These are phyloP conservation scores for Phylloscopus trochiloides DNA, from an alignment of 2,113 vertebrate species.

Conservation along the genomic window DNA sequence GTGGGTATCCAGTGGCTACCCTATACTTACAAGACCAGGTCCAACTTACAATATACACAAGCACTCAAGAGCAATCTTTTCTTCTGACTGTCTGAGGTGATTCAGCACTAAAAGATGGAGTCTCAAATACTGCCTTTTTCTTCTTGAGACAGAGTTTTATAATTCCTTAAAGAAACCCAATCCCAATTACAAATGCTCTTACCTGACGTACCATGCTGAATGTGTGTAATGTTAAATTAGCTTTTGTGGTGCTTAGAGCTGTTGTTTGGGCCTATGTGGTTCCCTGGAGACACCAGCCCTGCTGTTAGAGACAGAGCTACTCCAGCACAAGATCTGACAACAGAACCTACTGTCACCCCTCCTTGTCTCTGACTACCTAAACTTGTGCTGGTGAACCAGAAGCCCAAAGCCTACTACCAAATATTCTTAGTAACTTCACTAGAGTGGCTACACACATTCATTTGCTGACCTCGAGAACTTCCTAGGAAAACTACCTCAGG, in stretches of 20 bases:
- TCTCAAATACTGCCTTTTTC: neutral
- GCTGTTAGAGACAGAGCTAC: neutral
- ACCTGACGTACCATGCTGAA: fast-evolving
- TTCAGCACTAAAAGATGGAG: conserved; percentile 9
- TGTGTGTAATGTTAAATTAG: neutral
- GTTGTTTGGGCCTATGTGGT: neutral
- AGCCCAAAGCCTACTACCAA: neutral
- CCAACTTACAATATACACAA: neutral
- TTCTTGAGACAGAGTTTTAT: neutral
- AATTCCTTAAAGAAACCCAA: neutral
- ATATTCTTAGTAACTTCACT: neutral
- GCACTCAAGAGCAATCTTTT: neutral
- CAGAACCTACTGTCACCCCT: neutral
- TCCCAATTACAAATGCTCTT: neutral
- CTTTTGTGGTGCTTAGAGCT: neutral
- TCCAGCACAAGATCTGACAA: neutral
- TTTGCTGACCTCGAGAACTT: neutral
- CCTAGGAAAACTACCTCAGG: neutral
- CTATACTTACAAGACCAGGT: neutral
- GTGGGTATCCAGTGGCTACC: neutral
- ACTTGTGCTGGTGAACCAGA: neutral
- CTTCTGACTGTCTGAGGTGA: conserved; percentile 1
- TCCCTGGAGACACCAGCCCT: neutral
- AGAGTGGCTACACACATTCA: neutral
- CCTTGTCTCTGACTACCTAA: neutral